Conservation (phyloP, 2,113 vertebrate genomes). For the Neopipo cinnamomea region DNA sequence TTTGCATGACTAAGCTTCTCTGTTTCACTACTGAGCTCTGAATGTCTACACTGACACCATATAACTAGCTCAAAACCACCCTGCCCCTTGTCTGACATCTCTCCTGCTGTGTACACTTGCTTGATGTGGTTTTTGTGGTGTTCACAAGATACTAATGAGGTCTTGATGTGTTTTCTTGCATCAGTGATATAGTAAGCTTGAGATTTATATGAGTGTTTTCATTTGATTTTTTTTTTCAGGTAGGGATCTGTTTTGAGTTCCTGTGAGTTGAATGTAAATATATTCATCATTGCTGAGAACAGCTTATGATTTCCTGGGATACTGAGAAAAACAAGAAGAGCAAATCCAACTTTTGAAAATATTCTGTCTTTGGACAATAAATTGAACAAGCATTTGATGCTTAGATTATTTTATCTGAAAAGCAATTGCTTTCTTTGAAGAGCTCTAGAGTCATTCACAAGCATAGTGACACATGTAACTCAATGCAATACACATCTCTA, state of each 20-base stretch:
- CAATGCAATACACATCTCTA: not conserved
- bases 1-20: not conserved
- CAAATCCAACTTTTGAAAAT: not conserved
- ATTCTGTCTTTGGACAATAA: not conserved
- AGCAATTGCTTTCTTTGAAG: not conserved
- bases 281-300: not conserved
- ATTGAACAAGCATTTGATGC: not conserved
- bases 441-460: not conserved
- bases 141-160: conserved; percentile 6
- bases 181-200: conserved; percentile 24
- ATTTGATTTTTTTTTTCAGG: conserved; percentile 49
- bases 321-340: not conserved
- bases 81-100: not conserved
- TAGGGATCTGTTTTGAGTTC: conserved; percentile 24
- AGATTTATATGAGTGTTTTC: not conserved
- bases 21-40: not conserved
- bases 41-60: not conserved
- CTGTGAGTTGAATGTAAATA: not conserved
- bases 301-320: not conserved
- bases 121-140: conserved; percentile 42
- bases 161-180: conserved; percentile 1
- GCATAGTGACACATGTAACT: not conserved
- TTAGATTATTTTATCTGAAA: conserved; percentile 22
- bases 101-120: not conserved
- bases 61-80: not conserved